phyloP scores from a whole-genome alignment of 2,113 vertebrate species.

The Xerus inauris region DNA sequence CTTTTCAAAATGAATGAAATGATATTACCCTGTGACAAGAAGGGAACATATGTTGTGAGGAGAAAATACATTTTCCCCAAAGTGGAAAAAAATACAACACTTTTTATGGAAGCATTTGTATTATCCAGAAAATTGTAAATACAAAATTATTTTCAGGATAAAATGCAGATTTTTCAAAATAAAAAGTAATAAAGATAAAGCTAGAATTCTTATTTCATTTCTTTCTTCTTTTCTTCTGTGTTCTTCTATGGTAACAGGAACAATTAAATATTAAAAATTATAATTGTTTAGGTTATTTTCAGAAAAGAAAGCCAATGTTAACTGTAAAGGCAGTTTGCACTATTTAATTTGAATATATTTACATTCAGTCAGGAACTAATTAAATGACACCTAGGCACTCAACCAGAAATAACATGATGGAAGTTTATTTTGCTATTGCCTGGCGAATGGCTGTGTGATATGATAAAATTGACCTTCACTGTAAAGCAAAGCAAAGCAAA shows the following conservation, averaged over 20 bases:
- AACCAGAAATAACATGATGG: not conserved
- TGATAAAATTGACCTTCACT: not conserved
- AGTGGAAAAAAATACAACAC: not conserved
- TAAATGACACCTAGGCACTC: not conserved
- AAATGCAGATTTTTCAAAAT: not conserved
- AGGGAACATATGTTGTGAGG: conserved; percentile 49
- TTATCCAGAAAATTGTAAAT: not conserved
- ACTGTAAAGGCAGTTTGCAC: not conserved
- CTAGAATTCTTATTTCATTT: not conserved
- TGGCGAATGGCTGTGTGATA: not conserved
- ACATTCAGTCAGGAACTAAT: not conserved
- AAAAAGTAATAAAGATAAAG: conserved; percentile 12
- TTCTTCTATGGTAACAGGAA: not conserved
- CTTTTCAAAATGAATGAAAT: conserved; percentile 15
- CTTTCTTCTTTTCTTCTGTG: not conserved
- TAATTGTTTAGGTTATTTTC: conserved; percentile 16
- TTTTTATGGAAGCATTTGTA: not conserved
- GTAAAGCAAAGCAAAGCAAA: not conserved
- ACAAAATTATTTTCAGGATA: not conserved
- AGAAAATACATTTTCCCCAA: conserved; percentile 20
- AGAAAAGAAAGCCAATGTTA: not conserved
- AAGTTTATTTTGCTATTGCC: not conserved
- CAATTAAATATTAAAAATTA: not conserved
- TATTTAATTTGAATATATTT: not conserved
- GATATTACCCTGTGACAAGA: not conserved